Evolutionary conservation across 2,888 invertebrate genomes (phyloP).

Genomic region (Lepidonotus clava): DNA sequence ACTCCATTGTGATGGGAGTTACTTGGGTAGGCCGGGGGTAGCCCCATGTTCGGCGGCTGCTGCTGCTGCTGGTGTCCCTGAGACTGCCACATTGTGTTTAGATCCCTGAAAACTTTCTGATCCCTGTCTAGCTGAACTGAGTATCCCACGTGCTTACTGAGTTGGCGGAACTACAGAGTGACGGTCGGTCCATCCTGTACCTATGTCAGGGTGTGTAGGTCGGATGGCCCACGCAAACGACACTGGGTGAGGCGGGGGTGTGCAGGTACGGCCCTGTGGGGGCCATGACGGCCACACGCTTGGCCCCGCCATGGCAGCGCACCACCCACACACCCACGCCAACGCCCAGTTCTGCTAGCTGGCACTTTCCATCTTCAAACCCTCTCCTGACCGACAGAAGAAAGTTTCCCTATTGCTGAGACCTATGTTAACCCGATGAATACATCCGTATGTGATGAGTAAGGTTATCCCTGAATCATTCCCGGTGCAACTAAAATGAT

Average conservation of each 20-base stretch:
- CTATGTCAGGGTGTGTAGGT: neutral
- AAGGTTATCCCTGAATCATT: conserved; percentile 15
- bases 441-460: neutral
- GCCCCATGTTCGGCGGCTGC: conserved; percentile 14
- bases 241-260: neutral
- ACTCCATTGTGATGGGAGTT: neutral
- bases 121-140: neutral
- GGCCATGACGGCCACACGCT: neutral
- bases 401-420: neutral
- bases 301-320: neutral
- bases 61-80: conserved; percentile 21
- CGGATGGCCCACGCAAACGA: conserved; percentile 20
- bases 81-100: conserved; percentile 53
- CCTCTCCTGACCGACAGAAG: too few relatives aligned
- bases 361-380: neutral
- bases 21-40: neutral
- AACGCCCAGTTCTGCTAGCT: neutral
- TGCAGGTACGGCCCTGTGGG: neutral
- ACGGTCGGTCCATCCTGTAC: too few relatives aligned
- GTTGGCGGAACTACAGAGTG: neutral
- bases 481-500: neutral
- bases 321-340: conserved; percentile 6
- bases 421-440: neutral
- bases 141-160: conserved; percentile 1
- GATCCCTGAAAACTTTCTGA: neutral